These are phyloP conservation scores for Ypsolopha sequella DNA, from an alignment of 2,888 invertebrate genomes.

Conservation along the genomic window DNA sequence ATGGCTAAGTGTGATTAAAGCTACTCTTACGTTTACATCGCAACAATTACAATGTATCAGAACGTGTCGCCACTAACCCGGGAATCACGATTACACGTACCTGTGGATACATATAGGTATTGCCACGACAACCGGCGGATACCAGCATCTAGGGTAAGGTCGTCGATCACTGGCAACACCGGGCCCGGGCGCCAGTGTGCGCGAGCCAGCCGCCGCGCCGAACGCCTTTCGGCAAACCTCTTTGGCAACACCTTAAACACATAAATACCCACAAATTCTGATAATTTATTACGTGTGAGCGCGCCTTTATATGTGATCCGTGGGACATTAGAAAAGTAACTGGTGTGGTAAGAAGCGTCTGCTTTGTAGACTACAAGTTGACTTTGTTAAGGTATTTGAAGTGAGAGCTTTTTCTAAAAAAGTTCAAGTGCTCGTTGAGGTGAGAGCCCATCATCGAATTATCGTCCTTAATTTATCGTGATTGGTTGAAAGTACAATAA, in stretches of 20 bases:
- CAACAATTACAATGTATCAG: neutral
- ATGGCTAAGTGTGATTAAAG: no score
- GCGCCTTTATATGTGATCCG: neutral
- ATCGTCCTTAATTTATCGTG: no score
- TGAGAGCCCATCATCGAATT: no score
- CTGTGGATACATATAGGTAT: slow-evolving; percentile 14
- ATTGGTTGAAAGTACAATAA: no score
- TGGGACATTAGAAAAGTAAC: no score
- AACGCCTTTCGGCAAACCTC: slow-evolving; percentile 20
- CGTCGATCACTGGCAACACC: slow-evolving; percentile 34
- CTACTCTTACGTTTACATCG: neutral
- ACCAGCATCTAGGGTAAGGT: slow-evolving; percentile 20
- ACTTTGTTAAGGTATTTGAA: no score
- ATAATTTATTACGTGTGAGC: neutral
- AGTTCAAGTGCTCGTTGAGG: no score
- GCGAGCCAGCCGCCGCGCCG: slow-evolving; percentile 49
- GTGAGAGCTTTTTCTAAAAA: neutral
- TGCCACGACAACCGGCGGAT: neutral
- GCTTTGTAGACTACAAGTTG: no score
- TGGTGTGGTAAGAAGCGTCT: no score
- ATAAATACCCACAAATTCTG: neutral
- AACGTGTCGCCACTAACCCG: slow-evolving; percentile 20
- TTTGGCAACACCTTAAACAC: neutral
- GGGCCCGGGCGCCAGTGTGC: slow-evolving; percentile 64
- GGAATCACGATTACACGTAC: slow-evolving; percentile 13